Evolutionary conservation across 2,888 invertebrate genomes (phyloP).

Genomic region (Lasiommata megera): DNA sequence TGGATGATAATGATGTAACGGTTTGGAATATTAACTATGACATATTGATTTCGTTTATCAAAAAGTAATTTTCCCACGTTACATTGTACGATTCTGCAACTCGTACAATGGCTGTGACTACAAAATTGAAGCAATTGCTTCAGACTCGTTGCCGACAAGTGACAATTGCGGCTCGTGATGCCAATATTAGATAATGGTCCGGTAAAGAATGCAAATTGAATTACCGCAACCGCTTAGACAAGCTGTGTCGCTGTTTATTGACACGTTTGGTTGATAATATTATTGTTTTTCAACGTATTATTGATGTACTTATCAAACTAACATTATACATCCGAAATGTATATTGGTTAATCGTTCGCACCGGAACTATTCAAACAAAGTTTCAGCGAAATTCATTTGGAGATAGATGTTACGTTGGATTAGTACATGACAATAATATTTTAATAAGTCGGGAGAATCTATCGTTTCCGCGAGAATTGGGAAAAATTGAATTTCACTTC

Average conservation of each 20-base stretch:
- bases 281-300: too few species aligned
- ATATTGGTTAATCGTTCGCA: too few species aligned
- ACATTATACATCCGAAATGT: too few species aligned
- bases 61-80: constrained; percentile 6
- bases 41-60: neutral
- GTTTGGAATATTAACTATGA: neutral
- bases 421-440: too few species aligned
- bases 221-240: constrained; percentile 40
- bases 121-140: constrained; percentile 74
- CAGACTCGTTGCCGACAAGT: constrained; percentile 62
- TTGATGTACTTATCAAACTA: too few species aligned
- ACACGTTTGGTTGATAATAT: neutral
- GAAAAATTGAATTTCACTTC: too few species aligned
- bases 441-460: too few species aligned
- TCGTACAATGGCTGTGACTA: constrained; percentile 54
- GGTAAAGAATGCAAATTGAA: constrained; percentile 74
- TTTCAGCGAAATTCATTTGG: too few species aligned
- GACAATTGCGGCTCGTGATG: constrained; percentile 57
- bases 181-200: constrained; percentile 75
- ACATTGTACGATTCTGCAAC: constrained; percentile 17
- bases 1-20: neutral
- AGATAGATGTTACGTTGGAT: too few species aligned
- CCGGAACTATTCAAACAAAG: too few species aligned
- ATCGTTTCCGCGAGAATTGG: too few species aligned
- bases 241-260: neutral